phyloP scores from a whole-genome alignment of 2,888 invertebrate species.

The Ernsta delagoae region DNA sequence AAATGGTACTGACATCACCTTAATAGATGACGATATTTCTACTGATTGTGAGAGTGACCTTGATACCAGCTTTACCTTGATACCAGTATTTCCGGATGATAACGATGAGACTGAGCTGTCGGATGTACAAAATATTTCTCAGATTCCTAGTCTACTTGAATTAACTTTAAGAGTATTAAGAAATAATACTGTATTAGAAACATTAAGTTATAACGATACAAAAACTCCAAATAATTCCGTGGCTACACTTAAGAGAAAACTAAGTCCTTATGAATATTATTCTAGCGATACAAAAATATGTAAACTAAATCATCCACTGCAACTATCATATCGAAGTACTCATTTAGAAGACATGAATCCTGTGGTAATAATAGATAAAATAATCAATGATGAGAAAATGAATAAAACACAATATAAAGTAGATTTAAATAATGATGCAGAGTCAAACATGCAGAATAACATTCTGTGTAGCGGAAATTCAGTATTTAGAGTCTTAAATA shows the following conservation, averaged over 20 bases:
- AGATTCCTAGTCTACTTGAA: constrained; percentile 40
- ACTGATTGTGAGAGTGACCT: constrained; percentile 44
- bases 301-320: not conserved
- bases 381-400: not conserved
- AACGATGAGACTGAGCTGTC: not conserved
- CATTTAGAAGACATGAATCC: not conserved
- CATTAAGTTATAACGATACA: not conserved
- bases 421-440: not conserved
- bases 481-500: not conserved
- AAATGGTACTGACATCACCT: not conserved
- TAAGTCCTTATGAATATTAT: constrained; percentile 2
- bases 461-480: not conserved
- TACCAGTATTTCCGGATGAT: constrained; percentile 6
- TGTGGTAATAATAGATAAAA: not conserved
- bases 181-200: not conserved
- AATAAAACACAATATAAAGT: not conserved
- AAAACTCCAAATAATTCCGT: not conserved
- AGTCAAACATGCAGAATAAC: not conserved
- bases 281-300: constrained; percentile 7
- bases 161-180: constrained; percentile 5
- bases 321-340: too few relatives aligned
- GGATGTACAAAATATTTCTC: not conserved
- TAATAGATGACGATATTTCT: constrained; percentile 35
- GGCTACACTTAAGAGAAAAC: constrained; percentile 18
- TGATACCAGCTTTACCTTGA: constrained; percentile 31